Evolutionary conservation across 2,113 vertebrate species (phyloP).

Genomic region (Thamnophis sirtalis): DNA sequence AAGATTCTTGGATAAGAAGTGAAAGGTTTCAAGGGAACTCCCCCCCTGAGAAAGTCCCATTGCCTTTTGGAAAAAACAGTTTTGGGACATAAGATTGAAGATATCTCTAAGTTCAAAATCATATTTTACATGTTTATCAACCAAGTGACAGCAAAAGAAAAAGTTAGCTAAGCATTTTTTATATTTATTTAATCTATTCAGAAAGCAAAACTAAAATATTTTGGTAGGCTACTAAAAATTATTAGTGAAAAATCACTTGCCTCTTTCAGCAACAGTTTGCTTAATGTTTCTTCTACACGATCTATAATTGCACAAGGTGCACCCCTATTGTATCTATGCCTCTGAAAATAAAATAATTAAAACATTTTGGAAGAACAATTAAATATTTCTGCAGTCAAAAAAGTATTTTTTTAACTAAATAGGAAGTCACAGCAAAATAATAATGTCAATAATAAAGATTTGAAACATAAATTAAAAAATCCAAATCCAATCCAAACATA

Average conservation of each 20-base stretch:
- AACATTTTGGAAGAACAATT: not conserved
- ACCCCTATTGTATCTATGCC: constrained; percentile 46
- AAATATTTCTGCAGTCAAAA: not conserved
- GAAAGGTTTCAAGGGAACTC: not conserved
- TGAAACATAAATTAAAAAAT: not conserved
- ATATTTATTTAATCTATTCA: not conserved
- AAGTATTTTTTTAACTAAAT: not conserved
- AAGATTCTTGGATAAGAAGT: not conserved
- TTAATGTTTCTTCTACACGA: constrained; percentile 66
- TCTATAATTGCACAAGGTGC: constrained; percentile 62
- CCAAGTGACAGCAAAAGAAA: not conserved
- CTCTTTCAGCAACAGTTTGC: constrained; percentile 43
- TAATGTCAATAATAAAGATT: not conserved
- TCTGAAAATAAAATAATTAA: constrained; percentile 48
- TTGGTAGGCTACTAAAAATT: not conserved
- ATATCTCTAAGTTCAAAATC: not conserved
- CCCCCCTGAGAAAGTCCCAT: not conserved
- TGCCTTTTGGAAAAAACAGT: not conserved
- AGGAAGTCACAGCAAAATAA: not conserved
- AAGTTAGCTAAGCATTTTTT: not conserved
- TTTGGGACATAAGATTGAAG: not conserved
- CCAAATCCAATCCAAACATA: not conserved
- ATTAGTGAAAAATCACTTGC: not conserved
- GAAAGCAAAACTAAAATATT: not conserved
- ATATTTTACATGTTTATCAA: not conserved